Percentiles rank a stretch among this genome's conserved stretches.
These are phyloP conservation scores for Myathropa florea DNA, from an alignment of 2,888 invertebrate genomes.

Conservation along the genomic window DNA sequence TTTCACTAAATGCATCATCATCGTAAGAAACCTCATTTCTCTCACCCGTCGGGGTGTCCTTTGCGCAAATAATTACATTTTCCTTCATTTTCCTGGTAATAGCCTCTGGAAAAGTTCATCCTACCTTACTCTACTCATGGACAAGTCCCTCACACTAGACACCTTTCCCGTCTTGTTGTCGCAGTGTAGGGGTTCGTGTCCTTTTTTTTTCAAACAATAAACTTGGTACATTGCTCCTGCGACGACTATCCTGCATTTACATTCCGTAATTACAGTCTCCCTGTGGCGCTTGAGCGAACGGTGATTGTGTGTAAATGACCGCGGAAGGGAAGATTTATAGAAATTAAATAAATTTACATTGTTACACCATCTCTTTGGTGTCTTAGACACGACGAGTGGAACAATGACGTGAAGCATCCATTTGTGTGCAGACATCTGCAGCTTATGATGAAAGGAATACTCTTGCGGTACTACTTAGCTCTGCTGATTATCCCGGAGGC, in stretches of 20 bases:
- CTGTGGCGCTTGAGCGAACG: constrained; percentile 14
- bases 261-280: constrained; percentile 62
- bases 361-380: constrained; percentile 37
- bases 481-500: too few relatives aligned
- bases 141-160: background rate
- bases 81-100: constrained; percentile 33
- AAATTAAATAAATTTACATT: constrained; percentile 67
- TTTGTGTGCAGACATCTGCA: background rate
- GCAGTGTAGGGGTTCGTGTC: background rate
- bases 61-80: constrained; percentile 54
- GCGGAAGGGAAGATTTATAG: constrained; percentile 49
- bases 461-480: too few relatives aligned
- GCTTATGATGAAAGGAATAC: too few relatives aligned
- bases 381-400: background rate
- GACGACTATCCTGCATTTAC: constrained; percentile 32
- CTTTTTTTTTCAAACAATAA: background rate
- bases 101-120: constrained; percentile 42
- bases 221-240: constrained; percentile 10
- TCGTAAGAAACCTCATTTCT: constrained; percentile 36
- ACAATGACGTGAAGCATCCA: background rate
- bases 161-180: background rate
- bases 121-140: constrained; percentile 12
- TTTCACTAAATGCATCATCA: constrained; percentile 47
- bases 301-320: constrained; percentile 9
- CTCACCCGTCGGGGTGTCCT: constrained; percentile 20